Conservation (phyloP, 2,113 vertebrate genomes). For the Maccullochella peelii region DNA sequence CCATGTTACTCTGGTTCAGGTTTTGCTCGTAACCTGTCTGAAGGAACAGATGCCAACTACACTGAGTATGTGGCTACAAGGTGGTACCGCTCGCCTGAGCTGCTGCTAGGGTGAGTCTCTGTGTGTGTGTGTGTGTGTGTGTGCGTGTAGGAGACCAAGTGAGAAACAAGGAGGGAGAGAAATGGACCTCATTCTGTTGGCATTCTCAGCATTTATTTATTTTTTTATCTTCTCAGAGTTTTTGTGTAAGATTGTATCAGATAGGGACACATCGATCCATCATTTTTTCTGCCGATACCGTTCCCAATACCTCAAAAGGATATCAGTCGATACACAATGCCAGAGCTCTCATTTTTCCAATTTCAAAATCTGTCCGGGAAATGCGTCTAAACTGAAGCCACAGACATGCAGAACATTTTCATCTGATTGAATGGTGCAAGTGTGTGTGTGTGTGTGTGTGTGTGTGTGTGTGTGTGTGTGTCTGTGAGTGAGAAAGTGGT, state of each 20-base stretch:
- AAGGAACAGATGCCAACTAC: slow-evolving; percentile 98
- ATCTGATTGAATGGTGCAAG: not conserved
- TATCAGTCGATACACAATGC: not conserved
- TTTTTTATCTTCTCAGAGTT: not conserved
- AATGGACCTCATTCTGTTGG: not conserved
- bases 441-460: not conserved
- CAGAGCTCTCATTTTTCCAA: not conserved
- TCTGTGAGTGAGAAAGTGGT: too few relatives aligned
- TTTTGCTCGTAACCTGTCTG: slow-evolving; percentile 98
- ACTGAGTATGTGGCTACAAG: slow-evolving; percentile 98
- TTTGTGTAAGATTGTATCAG: not conserved
- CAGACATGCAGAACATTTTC: not conserved
- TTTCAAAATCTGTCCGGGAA: not conserved
- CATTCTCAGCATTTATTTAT: not conserved
- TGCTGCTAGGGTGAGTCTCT: slow-evolving; percentile 92
- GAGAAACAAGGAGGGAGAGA: slow-evolving; percentile 8
- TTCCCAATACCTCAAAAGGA: not conserved
- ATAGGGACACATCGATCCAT: not conserved
- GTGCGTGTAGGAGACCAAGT: not conserved
- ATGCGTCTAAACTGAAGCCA: not conserved
- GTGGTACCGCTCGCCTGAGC: slow-evolving; percentile 98
- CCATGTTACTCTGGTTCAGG: slow-evolving; percentile 80
- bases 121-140: slow-evolving; percentile 25
- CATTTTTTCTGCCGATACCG: not conserved
- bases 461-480: too few relatives aligned